Conservation (phyloP, 2,113 vertebrate species). For the Crypturellus undulatus region DNA sequence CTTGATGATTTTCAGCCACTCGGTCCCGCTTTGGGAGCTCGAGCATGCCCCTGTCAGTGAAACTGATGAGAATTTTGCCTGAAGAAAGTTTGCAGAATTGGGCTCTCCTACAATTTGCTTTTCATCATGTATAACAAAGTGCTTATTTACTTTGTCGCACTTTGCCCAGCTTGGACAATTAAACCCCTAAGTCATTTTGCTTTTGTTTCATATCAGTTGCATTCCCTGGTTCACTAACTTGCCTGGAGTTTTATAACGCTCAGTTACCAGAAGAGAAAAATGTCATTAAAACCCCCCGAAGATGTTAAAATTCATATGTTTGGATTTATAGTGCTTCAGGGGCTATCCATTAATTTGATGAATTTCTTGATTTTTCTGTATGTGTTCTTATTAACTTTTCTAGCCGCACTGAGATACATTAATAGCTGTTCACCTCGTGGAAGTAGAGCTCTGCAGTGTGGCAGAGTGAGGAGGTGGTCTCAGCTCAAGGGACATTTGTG, state of each 20-base stretch:
- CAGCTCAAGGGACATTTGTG: background rate
- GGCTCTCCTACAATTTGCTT: constrained; percentile 23
- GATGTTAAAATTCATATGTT: constrained; percentile 48
- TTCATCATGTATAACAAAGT: constrained; percentile 51
- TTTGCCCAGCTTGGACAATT: constrained; percentile 49
- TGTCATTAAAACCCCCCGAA: constrained; percentile 25
- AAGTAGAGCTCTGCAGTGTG: background rate
- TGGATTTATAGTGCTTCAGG: constrained; percentile 47
- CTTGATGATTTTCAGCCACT: constrained; percentile 26
- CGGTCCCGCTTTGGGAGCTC: background rate
- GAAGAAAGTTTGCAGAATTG: constrained; percentile 42
- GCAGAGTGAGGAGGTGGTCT: background rate
- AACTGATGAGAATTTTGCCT: constrained; percentile 55
- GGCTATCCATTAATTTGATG: constrained; percentile 41
- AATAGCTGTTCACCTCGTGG: background rate
- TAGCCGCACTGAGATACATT: background rate
- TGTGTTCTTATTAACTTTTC: constrained; percentile 6
- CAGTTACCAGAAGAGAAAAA: constrained; percentile 37
- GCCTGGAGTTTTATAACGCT: constrained; percentile 33
- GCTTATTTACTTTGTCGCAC: constrained; percentile 43
- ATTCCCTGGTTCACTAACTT: constrained; percentile 18
- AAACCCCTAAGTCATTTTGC: constrained; percentile 58
- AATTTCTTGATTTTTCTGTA: constrained; percentile 36
- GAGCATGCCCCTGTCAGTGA: background rate
- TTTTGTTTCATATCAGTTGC: constrained; percentile 56